phyloP scores from a whole-genome alignment of 2,113 vertebrate genomes.

The Lycaon pictus region DNA sequence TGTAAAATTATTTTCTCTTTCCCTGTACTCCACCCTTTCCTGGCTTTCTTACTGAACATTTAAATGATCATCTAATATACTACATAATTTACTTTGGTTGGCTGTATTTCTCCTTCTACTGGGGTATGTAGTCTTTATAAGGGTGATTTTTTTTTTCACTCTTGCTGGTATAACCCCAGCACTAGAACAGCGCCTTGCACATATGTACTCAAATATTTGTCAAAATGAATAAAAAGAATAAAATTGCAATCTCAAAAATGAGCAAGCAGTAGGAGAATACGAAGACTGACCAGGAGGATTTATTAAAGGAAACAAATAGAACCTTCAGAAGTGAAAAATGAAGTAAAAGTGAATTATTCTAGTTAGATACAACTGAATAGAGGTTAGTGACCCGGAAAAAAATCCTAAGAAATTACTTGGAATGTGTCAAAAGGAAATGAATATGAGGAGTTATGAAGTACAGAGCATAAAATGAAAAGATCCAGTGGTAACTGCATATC shows the following conservation, averaged over 20 bases:
- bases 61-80: background rate
- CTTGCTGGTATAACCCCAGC: background rate
- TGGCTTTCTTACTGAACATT: background rate
- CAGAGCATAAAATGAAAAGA: background rate
- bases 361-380: background rate
- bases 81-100: background rate
- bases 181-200: background rate
- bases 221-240: background rate
- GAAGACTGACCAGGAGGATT: background rate
- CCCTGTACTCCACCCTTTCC: background rate
- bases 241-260: background rate
- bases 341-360: background rate
- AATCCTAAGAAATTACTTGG: background rate
- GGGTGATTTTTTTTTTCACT: background rate
- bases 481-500: background rate
- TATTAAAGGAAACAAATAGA: background rate
- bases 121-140: background rate
- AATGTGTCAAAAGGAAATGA: background rate
- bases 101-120: background rate
- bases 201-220: background rate
- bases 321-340: background rate
- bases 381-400: background rate
- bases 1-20: background rate
- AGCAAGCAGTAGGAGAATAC: background rate
- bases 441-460: background rate